Conservation (phyloP, 2,113 vertebrate species). For the Eublepharis macularius region DNA sequence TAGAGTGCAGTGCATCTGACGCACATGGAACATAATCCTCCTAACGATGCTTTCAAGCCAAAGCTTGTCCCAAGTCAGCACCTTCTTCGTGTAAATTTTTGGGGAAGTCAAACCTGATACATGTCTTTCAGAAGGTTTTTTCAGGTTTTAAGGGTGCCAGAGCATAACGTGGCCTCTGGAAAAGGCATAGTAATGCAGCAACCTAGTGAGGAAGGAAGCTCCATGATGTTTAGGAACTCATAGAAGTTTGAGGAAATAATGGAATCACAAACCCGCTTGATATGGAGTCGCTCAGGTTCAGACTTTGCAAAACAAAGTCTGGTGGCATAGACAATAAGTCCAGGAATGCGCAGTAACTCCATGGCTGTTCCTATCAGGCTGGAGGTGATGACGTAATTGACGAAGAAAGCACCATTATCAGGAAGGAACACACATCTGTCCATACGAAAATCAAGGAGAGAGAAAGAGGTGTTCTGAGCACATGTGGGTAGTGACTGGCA, state of each 20-base stretch:
- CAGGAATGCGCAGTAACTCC: slow-evolving; percentile 90
- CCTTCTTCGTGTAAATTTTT: neutral
- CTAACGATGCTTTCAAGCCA: too few relatives aligned
- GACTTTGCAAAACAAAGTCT: slow-evolving; percentile 93
- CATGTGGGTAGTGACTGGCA: accelerated
- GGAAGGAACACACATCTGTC: slow-evolving; percentile 95
- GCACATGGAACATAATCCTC: neutral
- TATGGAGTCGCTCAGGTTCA: slow-evolving; percentile 88
- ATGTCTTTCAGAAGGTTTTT: neutral
- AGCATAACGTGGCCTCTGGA: neutral
- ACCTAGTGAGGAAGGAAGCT: neutral
- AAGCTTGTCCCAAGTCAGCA: neutral
- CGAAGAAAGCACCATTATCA: slow-evolving; percentile 95
- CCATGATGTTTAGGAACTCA: neutral
- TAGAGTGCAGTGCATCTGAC: too few relatives aligned
- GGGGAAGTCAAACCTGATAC: neutral
- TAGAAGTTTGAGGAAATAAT: neutral
- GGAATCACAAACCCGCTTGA: slow-evolving; percentile 82
- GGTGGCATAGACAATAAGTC: slow-evolving; percentile 82
- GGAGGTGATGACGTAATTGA: slow-evolving; percentile 94
- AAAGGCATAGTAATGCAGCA: neutral
- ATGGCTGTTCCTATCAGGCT: slow-evolving; percentile 90
- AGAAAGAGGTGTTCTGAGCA: accelerated
- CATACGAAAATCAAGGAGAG: neutral
- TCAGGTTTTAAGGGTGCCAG: neutral